A percentile compares a stretch with the other conserved stretches of the same genome.
Conservation (phyloP, 1,140 invertebrate genomes). For the Meloidogyne chitwoodi region DNA sequence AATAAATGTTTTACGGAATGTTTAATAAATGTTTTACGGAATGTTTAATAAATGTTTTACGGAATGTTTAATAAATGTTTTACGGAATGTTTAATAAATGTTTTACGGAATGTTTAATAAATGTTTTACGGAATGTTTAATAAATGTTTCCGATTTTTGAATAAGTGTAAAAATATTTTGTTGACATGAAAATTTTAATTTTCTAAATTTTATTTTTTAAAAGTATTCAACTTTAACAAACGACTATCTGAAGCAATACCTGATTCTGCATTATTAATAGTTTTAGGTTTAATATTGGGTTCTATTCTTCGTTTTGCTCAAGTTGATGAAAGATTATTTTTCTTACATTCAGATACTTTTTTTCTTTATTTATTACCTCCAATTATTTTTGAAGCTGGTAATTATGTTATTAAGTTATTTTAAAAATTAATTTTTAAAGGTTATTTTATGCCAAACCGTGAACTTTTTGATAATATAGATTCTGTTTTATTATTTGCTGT, state of each 20-base stretch:
- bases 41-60: too few relatives aligned
- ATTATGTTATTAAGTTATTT: neutral
- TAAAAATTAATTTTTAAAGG: slow-evolving; percentile 66
- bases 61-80: too few relatives aligned
- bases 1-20: too few relatives aligned
- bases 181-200: neutral
- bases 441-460: slow-evolving; percentile 94
- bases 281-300: slow-evolving; percentile 51
- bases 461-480: slow-evolving; percentile 90
- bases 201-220: slow-evolving; percentile 16
- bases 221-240: slow-evolving; percentile 57
- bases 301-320: slow-evolving; percentile 31
- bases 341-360: slow-evolving; percentile 44
- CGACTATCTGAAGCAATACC: slow-evolving; percentile 51
- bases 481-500: slow-evolving; percentile 93
- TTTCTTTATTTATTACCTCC: slow-evolving; percentile 61
- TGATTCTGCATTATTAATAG: slow-evolving; percentile 54
- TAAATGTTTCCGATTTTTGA: too few relatives aligned
- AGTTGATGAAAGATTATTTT: slow-evolving; percentile 36
- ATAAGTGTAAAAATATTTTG: neutral
- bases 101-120: too few relatives aligned
- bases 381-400: slow-evolving; percentile 61
- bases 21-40: too few relatives aligned
- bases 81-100: too few relatives aligned
- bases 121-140: too few relatives aligned